Conservation (phyloP, 2,888 invertebrate genomes). For the Ellobium chinense region DNA sequence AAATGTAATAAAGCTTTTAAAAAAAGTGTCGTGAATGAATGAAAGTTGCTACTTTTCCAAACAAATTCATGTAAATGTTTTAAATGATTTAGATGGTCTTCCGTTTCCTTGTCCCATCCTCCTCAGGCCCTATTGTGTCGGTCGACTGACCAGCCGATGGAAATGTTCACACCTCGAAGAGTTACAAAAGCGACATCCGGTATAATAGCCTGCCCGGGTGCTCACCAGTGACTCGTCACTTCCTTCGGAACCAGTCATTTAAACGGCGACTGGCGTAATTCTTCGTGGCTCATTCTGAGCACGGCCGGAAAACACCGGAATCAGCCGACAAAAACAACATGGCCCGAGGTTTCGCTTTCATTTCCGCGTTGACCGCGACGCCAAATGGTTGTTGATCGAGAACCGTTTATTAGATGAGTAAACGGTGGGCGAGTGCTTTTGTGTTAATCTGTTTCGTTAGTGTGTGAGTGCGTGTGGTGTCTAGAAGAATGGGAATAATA, state of each 20-base stretch:
- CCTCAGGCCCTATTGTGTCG: too few relatives aligned
- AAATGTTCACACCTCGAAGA: not conserved
- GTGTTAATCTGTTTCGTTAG: conserved; percentile 25
- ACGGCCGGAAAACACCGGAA: conserved; percentile 25
- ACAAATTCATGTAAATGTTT: too few relatives aligned
- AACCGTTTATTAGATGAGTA: conserved; percentile 13
- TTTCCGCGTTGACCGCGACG: not conserved
- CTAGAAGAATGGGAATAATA: not conserved
- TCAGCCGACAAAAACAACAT: conserved; percentile 16
- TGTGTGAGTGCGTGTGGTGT: not conserved
- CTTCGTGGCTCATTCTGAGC: conserved; percentile 12
- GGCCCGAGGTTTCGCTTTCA: conserved; percentile 35
- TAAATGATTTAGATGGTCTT: too few relatives aligned
- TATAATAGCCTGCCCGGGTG: not conserved
- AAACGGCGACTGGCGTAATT: conserved; percentile 32
- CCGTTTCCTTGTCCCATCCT: too few relatives aligned
- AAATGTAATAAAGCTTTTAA: too few relatives aligned
- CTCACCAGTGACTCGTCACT: not conserved
- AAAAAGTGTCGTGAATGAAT: too few relatives aligned
- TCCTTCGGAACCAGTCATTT: conserved; percentile 12
- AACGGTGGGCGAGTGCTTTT: conserved; percentile 23
- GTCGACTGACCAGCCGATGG: not conserved
- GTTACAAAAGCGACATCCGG: not conserved
- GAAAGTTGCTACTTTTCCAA: too few relatives aligned
- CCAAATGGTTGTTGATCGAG: conserved; percentile 8